Evolutionary conservation across 2,113 vertebrate species (phyloP), one percentile per base, ranked within the genome.

Genomic region (Lepus europaeus): DNA sequence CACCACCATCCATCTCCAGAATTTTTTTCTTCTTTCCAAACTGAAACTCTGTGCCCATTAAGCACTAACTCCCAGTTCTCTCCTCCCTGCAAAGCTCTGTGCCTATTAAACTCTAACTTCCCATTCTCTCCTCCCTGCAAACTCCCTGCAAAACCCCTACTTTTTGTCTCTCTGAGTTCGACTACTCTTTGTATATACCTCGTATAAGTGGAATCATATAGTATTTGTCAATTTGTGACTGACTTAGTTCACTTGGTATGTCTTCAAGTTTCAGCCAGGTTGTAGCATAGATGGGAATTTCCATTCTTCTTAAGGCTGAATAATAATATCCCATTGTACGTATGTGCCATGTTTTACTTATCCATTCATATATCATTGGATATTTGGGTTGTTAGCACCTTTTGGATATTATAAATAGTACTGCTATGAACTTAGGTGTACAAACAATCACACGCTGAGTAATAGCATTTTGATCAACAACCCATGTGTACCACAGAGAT

Each of bases 241-340:
- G 79, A 11, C 27, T 92, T 78, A 73, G 63, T 92, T 92, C 31
- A 66, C 3, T 51, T 87, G 68, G 33, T 36, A 72, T 91, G 19
- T 87, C 79, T 72, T 95, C 59, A 90, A 45, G 90, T 53, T 77
- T 63, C 53, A 56, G 29, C 39, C 22, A 14, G 33, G 8, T 81
- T 70, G 6, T 33, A 45, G 7, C 25, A 13, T 80, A 27, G 80
- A 12, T 63, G 36, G 66, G 53, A 81, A 88, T 74, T 72, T 33
- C n/a, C n/a, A 77, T 87, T 45, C 49, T 76, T 93, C 84, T 83
- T 51, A 87, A 77, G 68, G 36, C 7, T 77, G n/a, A 81, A 63
- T 64, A 70, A 31, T 39, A 92, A 45, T 45, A 45, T 36, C 22
- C 13, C 14, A 14, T 22, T 90, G 16, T 85, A 2, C 25, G 4